Evolutionary conservation across 1,140 invertebrate species (phyloP).

Genomic region (Leptopilina clavipes): DNA sequence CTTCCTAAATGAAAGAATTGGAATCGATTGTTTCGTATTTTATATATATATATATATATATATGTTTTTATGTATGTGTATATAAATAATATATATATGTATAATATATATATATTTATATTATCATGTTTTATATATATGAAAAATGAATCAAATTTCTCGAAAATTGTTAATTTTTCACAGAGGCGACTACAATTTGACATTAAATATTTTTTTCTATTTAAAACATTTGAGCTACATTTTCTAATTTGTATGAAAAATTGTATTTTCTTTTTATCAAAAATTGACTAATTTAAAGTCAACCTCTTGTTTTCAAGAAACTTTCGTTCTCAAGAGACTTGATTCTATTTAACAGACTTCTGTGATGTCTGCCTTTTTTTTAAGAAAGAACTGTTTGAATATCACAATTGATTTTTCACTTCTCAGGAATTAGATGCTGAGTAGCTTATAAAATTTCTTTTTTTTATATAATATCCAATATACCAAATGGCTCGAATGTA

Average conservation of each 20-base stretch:
- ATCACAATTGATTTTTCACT: slow-evolving; percentile 26
- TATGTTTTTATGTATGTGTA: too few relatives aligned
- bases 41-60: background rate
- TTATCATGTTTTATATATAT: background rate
- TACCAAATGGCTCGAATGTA: slow-evolving; percentile 23
- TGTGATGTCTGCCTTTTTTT: slow-evolving; percentile 10
- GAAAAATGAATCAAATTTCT: slow-evolving; percentile 3
- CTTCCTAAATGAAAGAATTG: slow-evolving; percentile 5
- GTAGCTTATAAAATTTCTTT: background rate
- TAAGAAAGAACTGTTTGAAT: background rate
- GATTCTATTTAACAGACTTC: background rate
- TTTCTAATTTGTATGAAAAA: background rate
- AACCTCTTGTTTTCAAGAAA: background rate
- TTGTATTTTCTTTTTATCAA: background rate
- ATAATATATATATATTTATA: background rate
- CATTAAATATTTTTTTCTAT: background rate
- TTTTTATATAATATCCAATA: slow-evolving; percentile 19
- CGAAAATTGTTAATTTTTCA: background rate
- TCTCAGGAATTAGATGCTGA: slow-evolving; percentile 25
- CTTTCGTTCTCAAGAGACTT: background rate
- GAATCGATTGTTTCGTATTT: background rate
- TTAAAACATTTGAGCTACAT: background rate
- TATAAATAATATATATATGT: too few relatives aligned
- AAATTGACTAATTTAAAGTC: slow-evolving; percentile 28
- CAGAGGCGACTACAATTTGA: slow-evolving; percentile 5